These are phyloP conservation scores for Thalassoma bifasciatum DNA, from an alignment of 2,113 vertebrate genomes.

Conservation along the genomic window DNA sequence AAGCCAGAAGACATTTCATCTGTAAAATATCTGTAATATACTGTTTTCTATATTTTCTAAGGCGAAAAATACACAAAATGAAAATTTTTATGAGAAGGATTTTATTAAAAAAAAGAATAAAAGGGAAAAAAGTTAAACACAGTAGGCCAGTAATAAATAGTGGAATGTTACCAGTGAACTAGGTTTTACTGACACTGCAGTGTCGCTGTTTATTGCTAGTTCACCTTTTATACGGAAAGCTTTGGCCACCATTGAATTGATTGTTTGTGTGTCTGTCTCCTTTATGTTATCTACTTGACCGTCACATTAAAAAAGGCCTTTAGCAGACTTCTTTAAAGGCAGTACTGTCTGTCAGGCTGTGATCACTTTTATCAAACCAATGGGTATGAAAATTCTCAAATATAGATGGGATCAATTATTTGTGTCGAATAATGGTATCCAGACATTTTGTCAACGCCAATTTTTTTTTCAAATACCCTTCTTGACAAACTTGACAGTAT, in stretches of 20 bases:
- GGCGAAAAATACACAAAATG: slow-evolving; percentile 67
- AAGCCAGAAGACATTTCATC: slow-evolving; percentile 74
- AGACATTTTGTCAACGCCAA: slow-evolving; percentile 9
- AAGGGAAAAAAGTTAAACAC: slow-evolving; percentile 69
- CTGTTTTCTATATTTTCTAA: slow-evolving; percentile 84
- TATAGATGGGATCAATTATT: too few relatives aligned
- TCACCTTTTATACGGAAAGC: slow-evolving; percentile 59
- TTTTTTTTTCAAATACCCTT: background rate
- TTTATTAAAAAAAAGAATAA: slow-evolving; percentile 78
- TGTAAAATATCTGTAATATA: slow-evolving; percentile 83
- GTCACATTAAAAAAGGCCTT: slow-evolving; percentile 32
- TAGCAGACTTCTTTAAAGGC: slow-evolving; percentile 37
- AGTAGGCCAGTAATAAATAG: slow-evolving; percentile 82
- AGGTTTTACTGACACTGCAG: slow-evolving; percentile 70
- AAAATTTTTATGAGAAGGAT: slow-evolving; percentile 78
- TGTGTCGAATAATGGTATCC: background rate
- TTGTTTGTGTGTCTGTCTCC: slow-evolving; percentile 47
- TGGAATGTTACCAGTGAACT: slow-evolving; percentile 79
- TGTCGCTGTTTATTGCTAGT: slow-evolving; percentile 67
- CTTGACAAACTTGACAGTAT: background rate
- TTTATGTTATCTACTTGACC: slow-evolving; percentile 32
- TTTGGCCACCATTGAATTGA: slow-evolving; percentile 47
- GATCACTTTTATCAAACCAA: slow-evolving; percentile 31
- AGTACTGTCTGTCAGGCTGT: slow-evolving; percentile 39
- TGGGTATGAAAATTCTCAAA: slow-evolving; percentile 11